Evolutionary conservation across 2,888 invertebrate genomes (phyloP), one percentile per base, ranked within the genome.

Genomic region (Dioctria linearis): DNA sequence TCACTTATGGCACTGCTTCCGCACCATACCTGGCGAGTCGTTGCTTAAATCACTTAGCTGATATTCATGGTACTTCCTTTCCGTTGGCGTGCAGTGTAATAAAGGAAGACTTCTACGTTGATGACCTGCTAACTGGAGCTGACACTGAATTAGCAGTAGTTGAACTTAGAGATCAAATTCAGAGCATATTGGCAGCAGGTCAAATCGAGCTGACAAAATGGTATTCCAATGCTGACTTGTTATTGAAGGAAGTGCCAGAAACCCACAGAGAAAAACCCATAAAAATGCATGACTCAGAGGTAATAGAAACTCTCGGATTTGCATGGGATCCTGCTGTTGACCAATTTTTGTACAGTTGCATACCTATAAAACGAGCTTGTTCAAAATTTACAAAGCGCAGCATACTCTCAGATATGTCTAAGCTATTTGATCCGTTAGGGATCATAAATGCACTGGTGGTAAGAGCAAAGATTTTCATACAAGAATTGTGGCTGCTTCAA

Each of bases 341-440:
- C 2, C 1, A 67, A n/a, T 67, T 67, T 25, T 13, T 40, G 25
- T 11, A 43, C 25, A 67, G 11, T 13, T 51, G 11, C 46, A 43
- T 13, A 49, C 9, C 49, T 9, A 71, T 81, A n/a, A 83, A 83
- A 80, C 80, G 81, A 5, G 8, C 5, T 6, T 1, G 1, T 9
- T 6, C 49, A 39, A 69, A 25, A 25, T 9, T 69, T 1, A 69
- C 51, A 6, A 69, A 69, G 37, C 51, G 69, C 5, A 37, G 5
- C 42, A 39, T 46, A n/a, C 46, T 63, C 3, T 63, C 78, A 5
- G 46, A 78, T 5, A 63, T 63, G 13, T 40, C 78, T n/a, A 40
- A 40, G 54, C 13, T 78, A 9, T 78, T 63, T 49, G 78, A 61
- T 63, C 78, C 78, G n/a, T 61, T 78, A 25, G 78, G 63, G 6